A percentile compares a stretch with the other conserved stretches of the same genome.
Evolutionary conservation across 2,888 invertebrate species (phyloP).

Genomic region (Lasioglossum calceatum): DNA sequence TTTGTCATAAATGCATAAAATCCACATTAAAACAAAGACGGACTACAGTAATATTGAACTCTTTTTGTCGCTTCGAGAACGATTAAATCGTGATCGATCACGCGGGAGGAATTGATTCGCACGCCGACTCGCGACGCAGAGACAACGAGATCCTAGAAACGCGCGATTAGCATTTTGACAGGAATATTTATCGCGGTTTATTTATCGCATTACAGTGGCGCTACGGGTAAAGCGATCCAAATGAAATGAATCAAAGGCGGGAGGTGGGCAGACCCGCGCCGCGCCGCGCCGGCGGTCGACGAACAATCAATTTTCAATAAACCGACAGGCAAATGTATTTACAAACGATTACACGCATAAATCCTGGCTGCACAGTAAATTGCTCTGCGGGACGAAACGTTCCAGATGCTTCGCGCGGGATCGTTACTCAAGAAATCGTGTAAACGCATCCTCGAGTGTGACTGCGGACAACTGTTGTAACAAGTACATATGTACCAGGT

Average conservation of each 20-base stretch:
- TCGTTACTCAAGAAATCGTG: background rate
- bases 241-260: constrained; percentile 47
- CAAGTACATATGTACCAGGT: background rate
- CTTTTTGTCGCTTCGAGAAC: background rate
- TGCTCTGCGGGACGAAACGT: background rate
- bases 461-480: background rate
- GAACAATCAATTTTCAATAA: constrained; percentile 60
- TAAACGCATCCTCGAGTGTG: background rate
- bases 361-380: constrained; percentile 37
- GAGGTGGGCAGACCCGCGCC: background rate
- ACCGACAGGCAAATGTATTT: constrained; percentile 55
- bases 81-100: background rate
- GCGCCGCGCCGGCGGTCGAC: background rate
- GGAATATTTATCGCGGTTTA: constrained; percentile 47
- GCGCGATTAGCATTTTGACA: constrained; percentile 40
- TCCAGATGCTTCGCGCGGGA: background rate
- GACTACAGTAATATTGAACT: background rate
- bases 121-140: background rate
- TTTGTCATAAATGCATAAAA: too few species aligned
- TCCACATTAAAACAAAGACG: too few species aligned
- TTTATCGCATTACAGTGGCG: constrained; percentile 42
- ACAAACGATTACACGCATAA: constrained; percentile 48
- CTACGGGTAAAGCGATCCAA: constrained; percentile 38
- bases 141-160: background rate
- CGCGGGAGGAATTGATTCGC: background rate